These are phyloP conservation scores for Lasius fuliginosus DNA, from an alignment of 2,888 invertebrate species.

Conservation along the genomic window DNA sequence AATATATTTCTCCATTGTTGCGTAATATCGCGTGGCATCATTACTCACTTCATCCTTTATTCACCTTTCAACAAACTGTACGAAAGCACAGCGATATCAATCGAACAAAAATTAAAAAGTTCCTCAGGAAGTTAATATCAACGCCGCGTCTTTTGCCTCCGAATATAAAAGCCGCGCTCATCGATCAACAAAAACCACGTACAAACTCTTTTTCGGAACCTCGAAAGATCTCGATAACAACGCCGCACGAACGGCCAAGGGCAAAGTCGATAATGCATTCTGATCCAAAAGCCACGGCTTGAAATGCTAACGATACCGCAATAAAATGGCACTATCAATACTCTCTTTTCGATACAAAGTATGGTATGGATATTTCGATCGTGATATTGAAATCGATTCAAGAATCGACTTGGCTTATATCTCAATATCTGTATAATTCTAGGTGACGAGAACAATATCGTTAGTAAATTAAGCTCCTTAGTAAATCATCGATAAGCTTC, in stretches of 20 bases:
- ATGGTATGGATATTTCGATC: conserved; percentile 1
- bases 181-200: conserved; percentile 54
- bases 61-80: conserved; percentile 41
- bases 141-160: conserved; percentile 41
- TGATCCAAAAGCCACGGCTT: conserved; percentile 4
- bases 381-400: not conserved
- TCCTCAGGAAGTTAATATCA: conserved; percentile 45
- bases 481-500: not conserved
- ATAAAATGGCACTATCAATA: not conserved
- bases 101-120: conserved; percentile 54
- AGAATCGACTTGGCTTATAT: not conserved
- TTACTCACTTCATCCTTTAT: conserved; percentile 40
- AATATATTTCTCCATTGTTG: conserved; percentile 29
- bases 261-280: conserved; percentile 65
- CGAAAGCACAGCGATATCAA: conserved; percentile 39
- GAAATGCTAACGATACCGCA: conserved; percentile 36
- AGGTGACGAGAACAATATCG: not conserved
- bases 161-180: conserved; percentile 51
- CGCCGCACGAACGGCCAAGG: conserved; percentile 45
- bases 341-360: not conserved
- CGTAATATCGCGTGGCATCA: conserved; percentile 11
- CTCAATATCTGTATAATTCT: not conserved
- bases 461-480: not conserved
- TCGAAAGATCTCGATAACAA: conserved; percentile 53
- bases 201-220: conserved; percentile 51